phyloP scores from a whole-genome alignment of 2,888 invertebrate species.

The Drosophila borborema region DNA sequence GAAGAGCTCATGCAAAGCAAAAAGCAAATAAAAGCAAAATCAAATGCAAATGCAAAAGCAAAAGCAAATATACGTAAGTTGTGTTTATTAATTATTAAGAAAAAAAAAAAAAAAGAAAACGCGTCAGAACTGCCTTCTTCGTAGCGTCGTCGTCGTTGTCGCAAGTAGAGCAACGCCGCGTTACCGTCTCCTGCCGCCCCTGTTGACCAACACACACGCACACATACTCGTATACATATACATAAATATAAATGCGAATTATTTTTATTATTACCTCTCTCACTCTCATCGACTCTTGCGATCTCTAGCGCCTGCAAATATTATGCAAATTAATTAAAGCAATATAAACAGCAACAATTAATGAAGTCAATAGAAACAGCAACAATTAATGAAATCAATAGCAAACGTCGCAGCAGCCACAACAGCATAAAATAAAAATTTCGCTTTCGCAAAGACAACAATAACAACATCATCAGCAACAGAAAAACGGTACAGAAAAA shows the following conservation, averaged over 20 bases:
- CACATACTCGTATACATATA: slow-evolving; percentile 5
- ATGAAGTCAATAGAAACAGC: slow-evolving; percentile 43
- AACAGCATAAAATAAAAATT: slow-evolving; percentile 60
- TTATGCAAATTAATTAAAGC: slow-evolving; percentile 72
- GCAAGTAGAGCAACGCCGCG: slow-evolving; percentile 58
- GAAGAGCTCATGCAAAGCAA: slow-evolving; percentile 51
- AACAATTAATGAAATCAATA: slow-evolving; percentile 54
- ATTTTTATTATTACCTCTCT: slow-evolving; percentile 49
- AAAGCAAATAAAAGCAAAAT: slow-evolving; percentile 24
- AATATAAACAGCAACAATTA: slow-evolving; percentile 38
- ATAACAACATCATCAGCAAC: background rate
- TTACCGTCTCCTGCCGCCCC: slow-evolving; percentile 28
- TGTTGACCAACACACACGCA: slow-evolving; percentile 38
- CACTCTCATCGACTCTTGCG: slow-evolving; percentile 34
- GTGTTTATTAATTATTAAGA: slow-evolving; percentile 49
- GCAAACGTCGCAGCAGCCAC: slow-evolving; percentile 18
- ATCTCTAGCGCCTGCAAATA: slow-evolving; percentile 48
- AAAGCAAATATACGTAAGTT: slow-evolving; percentile 48
- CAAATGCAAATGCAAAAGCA: slow-evolving; percentile 38
- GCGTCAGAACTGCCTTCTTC: slow-evolving; percentile 34
- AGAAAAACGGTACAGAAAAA: slow-evolving; percentile 57
- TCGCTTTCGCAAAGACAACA: slow-evolving; percentile 65
- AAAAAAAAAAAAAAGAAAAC: slow-evolving; percentile 35
- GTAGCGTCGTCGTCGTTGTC: slow-evolving; percentile 35
- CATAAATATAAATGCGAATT: slow-evolving; percentile 36